Conservation (phyloP, 2,797 vertebrate genomes). For the Alca torda region DNA sequence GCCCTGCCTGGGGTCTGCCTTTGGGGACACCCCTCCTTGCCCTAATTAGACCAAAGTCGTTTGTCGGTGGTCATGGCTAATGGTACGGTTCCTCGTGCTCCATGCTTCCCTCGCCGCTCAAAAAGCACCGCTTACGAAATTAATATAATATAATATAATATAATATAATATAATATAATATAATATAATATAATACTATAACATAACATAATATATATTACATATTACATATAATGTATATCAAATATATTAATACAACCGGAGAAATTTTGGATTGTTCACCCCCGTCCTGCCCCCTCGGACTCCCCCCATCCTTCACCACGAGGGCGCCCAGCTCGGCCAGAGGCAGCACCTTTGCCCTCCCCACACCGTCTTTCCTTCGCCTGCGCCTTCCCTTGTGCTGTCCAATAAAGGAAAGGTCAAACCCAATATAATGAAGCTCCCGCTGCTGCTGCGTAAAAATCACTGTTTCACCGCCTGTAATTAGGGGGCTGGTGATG, state of each 20-base stretch:
- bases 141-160: no score
- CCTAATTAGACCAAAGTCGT: background rate
- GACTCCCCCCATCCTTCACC: background rate
- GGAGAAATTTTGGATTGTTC: background rate
- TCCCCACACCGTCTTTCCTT: background rate
- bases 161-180: no score
- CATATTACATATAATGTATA: no score
- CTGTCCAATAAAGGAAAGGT: conserved; percentile 35
- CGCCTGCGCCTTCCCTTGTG: background rate
- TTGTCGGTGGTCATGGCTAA: background rate
- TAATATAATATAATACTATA: no score
- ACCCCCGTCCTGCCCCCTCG: background rate
- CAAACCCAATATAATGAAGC: background rate
- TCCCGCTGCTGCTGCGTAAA: background rate
- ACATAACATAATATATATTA: no score
- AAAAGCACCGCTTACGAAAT: background rate
- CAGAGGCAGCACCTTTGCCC: background rate
- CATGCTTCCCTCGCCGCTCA: background rate
- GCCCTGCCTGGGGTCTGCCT: background rate
- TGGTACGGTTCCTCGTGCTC: background rate
- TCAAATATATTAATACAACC: background rate
- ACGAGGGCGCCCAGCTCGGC: background rate
- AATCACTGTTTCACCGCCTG: background rate
- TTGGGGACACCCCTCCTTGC: background rate
- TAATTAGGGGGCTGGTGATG: background rate